phyloP scores from a whole-genome alignment of 1,140 invertebrate species.

The Philotrypesis tridentata region DNA sequence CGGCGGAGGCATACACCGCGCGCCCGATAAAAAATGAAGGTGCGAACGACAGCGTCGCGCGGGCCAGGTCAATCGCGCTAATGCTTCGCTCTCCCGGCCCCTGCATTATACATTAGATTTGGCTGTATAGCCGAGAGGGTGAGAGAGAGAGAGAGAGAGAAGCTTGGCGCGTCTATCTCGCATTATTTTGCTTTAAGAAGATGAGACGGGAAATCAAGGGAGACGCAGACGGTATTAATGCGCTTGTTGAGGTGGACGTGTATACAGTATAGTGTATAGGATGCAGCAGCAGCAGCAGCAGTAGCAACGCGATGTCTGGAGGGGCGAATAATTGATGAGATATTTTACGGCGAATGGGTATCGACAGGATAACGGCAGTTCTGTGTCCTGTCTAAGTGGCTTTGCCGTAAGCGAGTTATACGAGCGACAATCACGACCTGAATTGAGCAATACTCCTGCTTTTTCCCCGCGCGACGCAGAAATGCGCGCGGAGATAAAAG shows the following conservation, averaged over 20 bases:
- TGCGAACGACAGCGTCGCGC: conserved; percentile 30
- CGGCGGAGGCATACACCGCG: background rate
- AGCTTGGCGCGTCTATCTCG: background rate
- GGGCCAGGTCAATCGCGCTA: conserved; percentile 58
- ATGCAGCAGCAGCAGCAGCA: too few relatives aligned
- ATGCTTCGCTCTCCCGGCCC: conserved; percentile 48
- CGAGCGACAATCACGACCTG: background rate
- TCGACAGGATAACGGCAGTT: background rate
- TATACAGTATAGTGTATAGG: background rate
- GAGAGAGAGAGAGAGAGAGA: too few relatives aligned
- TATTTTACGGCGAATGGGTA: background rate
- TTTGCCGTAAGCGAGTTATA: background rate
- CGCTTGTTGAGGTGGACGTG: background rate
- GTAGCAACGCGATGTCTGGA: too few relatives aligned
- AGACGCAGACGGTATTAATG: conserved; percentile 12
- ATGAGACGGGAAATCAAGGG: conserved; percentile 1
- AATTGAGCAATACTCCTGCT: background rate
- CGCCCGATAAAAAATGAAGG: conserved; percentile 37
- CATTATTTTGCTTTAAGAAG: background rate
- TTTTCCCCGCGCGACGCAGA: background rate
- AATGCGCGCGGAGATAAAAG: background rate
- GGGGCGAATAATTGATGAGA: conserved; percentile 36
- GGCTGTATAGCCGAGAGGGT: background rate
- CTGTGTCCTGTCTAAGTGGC: background rate
- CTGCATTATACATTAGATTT: conserved; percentile 56